Conservation (phyloP, 2,797 vertebrate genomes). For the Erithacus rubecula region DNA sequence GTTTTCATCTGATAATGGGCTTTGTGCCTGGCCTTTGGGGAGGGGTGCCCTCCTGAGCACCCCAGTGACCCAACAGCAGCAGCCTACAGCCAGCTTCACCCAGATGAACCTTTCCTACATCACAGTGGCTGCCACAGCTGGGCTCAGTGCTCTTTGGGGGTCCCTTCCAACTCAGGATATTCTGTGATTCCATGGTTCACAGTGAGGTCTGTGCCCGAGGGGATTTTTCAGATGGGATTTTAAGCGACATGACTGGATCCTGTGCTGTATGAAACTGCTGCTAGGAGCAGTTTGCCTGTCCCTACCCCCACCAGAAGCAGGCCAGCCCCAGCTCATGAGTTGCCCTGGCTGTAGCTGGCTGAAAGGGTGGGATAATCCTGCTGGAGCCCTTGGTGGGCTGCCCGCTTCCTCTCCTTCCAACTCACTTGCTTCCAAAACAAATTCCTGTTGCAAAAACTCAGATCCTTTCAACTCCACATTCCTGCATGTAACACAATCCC, state of each 20-base stretch:
- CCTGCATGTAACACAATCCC: conserved; percentile 8
- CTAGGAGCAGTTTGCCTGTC: background rate
- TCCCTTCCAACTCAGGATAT: background rate
- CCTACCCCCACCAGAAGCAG: background rate
- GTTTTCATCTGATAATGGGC: background rate
- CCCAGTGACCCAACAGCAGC: fast-evolving
- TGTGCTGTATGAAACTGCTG: background rate
- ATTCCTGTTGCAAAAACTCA: conserved; percentile 45
- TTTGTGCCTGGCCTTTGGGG: background rate
- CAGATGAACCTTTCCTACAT: background rate
- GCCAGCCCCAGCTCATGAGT: background rate
- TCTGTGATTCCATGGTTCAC: background rate
- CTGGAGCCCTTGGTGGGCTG: conserved; percentile 39
- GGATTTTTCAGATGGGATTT: background rate
- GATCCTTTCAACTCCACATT: conserved; percentile 24
- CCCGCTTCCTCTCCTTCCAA: conserved; percentile 34
- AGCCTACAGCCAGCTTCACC: background rate
- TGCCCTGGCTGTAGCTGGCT: background rate
- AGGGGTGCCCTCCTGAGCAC: background rate
- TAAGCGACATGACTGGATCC: background rate
- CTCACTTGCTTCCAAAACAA: conserved; percentile 56
- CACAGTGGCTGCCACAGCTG: background rate
- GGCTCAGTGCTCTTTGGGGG: background rate
- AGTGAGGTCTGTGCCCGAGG: background rate
- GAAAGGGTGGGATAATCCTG: conserved; percentile 36